Conservation (phyloP, 2,888 invertebrate genomes). For the Amphipoea lucens region DNA sequence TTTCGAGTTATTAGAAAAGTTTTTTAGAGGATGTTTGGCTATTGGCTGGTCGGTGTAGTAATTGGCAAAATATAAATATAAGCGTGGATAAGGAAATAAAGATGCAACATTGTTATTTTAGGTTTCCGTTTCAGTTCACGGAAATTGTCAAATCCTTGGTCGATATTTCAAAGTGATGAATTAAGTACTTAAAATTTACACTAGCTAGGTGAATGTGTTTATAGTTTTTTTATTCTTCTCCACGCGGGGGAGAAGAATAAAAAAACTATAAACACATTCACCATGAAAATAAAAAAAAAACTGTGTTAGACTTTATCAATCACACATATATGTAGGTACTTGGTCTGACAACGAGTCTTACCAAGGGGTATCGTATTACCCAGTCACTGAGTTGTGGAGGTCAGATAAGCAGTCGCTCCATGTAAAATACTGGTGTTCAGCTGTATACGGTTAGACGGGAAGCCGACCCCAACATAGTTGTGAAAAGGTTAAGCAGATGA, state of each 20-base stretch:
- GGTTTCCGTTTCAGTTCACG: background rate
- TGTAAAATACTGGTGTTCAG: no score
- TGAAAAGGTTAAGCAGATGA: no score
- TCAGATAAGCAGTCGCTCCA: no score
- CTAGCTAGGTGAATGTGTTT: no score
- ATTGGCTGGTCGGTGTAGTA: background rate
- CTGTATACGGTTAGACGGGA: no score
- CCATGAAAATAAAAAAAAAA: background rate
- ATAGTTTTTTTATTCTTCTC: no score
- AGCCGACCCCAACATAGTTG: no score
- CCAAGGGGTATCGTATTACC: no score
- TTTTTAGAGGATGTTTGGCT: constrained; percentile 13
- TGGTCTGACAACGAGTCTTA: no score
- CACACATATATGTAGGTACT: background rate
- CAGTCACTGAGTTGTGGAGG: no score
- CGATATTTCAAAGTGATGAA: background rate
- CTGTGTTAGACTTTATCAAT: background rate
- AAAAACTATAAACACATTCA: background rate
- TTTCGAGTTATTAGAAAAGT: constrained; percentile 44
- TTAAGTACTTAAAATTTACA: background rate
- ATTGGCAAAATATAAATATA: background rate
- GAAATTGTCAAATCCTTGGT: background rate
- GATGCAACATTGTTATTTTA: background rate
- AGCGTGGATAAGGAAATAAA: background rate
- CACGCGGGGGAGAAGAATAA: no score